Evolutionary conservation across 2,888 invertebrate species (phyloP).

Genomic region (Abscondita cerata): DNA sequence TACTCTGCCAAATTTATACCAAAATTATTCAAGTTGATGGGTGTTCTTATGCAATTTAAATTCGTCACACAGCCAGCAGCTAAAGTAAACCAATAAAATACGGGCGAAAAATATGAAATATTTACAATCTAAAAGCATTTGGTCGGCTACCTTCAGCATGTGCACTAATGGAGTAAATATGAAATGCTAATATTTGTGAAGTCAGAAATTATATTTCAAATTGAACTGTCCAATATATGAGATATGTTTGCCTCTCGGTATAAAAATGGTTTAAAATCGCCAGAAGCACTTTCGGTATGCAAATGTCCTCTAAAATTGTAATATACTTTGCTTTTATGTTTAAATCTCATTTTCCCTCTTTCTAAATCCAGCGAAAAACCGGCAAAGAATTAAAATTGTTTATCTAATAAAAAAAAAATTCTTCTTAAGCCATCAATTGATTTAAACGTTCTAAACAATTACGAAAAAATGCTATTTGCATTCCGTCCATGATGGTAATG

Average conservation of each 20-base stretch:
- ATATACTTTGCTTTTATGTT: slow-evolving; percentile 43
- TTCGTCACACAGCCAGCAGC: slow-evolving; percentile 54
- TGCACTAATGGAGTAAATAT: slow-evolving; percentile 58
- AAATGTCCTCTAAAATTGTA: slow-evolving; percentile 45
- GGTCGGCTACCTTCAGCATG: slow-evolving; percentile 49
- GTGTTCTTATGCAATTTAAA: slow-evolving; percentile 56
- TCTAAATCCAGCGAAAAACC: slow-evolving; percentile 10
- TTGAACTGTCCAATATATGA: slow-evolving; percentile 55
- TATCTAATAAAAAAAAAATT: neutral
- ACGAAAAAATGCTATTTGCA: neutral
- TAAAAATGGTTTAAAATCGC: slow-evolving; percentile 48
- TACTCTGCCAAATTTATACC: slow-evolving; percentile 49
- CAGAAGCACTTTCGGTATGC: slow-evolving; percentile 42
- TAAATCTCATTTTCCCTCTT: slow-evolving; percentile 41
- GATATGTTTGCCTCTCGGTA: slow-evolving; percentile 46
- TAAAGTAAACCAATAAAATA: slow-evolving; percentile 50
- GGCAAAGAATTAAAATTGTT: slow-evolving; percentile 6
- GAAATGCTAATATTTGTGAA: slow-evolving; percentile 59
- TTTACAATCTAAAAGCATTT: slow-evolving; percentile 49
- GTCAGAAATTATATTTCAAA: slow-evolving; percentile 56
- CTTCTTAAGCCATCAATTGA: neutral
- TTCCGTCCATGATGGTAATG: neutral
- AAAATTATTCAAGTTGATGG: slow-evolving; percentile 53
- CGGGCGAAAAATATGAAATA: slow-evolving; percentile 52
- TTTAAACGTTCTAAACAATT: neutral